phyloP scores from a whole-genome alignment of 2,888 invertebrate genomes.

The Seira musarum region DNA sequence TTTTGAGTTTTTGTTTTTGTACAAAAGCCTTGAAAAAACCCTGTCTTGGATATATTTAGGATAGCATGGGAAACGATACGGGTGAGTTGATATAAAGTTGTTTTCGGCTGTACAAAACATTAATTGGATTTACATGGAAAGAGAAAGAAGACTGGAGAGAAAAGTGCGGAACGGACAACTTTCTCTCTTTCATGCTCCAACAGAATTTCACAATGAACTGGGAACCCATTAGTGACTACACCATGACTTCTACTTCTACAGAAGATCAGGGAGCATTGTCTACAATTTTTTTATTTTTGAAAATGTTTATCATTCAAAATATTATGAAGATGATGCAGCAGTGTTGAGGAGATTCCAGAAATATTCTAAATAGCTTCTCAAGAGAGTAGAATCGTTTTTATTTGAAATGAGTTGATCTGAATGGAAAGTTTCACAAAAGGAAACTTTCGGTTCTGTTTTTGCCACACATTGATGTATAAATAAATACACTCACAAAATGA shows the following conservation, averaged over 20 bases:
- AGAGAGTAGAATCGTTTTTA: background rate
- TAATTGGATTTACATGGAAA: conserved; percentile 55
- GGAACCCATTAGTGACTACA: conserved; percentile 52
- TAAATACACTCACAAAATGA: too few species aligned
- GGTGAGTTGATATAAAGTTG: conserved; percentile 26
- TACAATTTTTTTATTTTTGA: conserved; percentile 30
- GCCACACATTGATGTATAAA: conserved; percentile 18
- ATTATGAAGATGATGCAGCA: background rate
- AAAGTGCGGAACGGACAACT: conserved; percentile 28
- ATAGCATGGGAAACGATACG: conserved; percentile 48
- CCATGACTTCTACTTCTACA: conserved; percentile 39
- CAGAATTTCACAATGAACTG: conserved; percentile 47
- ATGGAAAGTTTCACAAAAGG: conserved; percentile 30
- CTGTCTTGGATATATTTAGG: too few species aligned
- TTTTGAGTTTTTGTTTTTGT: background rate
- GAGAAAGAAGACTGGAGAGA: conserved; percentile 32
- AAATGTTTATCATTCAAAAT: conserved; percentile 14
- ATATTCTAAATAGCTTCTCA: too few species aligned
- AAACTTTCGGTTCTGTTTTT: conserved; percentile 41
- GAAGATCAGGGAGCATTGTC: conserved; percentile 55
- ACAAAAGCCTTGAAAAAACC: conserved; percentile 1
- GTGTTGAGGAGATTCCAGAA: too few species aligned
- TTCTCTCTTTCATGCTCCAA: conserved; percentile 53
- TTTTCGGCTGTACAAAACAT: conserved; percentile 25
- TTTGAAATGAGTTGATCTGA: conserved; percentile 25